These are phyloP conservation scores for Pituophis catenifer DNA, from an alignment of 2,113 vertebrate genomes.

Conservation along the genomic window DNA sequence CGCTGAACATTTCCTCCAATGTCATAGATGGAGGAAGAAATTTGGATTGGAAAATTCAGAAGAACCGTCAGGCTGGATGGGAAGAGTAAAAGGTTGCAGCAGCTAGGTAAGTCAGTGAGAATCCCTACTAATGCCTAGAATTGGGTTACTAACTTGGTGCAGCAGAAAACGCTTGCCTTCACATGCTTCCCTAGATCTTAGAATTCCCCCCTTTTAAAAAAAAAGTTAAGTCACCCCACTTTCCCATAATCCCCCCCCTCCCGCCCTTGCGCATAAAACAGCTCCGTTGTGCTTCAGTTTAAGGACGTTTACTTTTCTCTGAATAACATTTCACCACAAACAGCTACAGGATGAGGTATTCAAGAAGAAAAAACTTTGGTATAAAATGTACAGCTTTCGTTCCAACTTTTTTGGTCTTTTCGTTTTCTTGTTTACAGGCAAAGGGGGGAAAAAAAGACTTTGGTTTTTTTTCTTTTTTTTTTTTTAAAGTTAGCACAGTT, in stretches of 20 bases:
- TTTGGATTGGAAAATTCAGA: neutral
- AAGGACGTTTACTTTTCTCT: constrained; percentile 31
- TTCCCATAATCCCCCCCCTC: neutral
- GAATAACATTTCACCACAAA: constrained; percentile 36
- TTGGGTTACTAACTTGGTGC: too few species aligned
- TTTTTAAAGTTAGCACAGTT: constrained; percentile 5
- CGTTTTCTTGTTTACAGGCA: constrained; percentile 17
- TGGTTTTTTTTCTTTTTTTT: constrained; percentile 1
- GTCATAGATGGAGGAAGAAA: neutral
- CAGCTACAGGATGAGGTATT: constrained; percentile 35
- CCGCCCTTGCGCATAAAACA: neutral
- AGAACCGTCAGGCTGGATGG: neutral
- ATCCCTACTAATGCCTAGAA: neutral
- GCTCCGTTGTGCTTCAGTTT: neutral
- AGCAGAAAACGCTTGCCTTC: neutral
- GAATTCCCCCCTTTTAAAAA: neutral
- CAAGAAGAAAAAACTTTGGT: constrained; percentile 33
- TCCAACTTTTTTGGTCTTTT: neutral
- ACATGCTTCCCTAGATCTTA: neutral
- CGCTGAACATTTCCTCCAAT: neutral
- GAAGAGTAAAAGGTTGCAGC: neutral
- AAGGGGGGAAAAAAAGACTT: neutral
- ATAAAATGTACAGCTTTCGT: constrained; percentile 27
- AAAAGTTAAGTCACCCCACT: neutral
- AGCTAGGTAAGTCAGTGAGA: neutral